Conservation (phyloP, 2,888 invertebrate species). For the Limnephilus auricula region DNA sequence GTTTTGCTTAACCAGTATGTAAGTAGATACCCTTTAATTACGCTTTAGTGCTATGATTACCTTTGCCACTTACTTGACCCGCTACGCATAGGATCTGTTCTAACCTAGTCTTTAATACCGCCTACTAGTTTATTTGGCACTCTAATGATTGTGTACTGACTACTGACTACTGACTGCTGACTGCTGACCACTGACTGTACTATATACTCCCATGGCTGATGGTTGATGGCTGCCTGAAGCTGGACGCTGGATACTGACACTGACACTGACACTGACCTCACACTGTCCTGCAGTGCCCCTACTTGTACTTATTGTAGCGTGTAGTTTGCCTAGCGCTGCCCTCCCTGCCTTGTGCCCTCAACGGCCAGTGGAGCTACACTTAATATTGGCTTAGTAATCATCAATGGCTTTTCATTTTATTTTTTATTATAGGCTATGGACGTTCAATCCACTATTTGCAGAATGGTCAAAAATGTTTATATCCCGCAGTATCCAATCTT, state of each 20-base stretch:
- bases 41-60: conserved; percentile 57
- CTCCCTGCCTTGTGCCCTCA: background rate
- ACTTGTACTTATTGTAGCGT: background rate
- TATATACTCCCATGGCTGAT: background rate
- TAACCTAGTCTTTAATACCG: conserved; percentile 34
- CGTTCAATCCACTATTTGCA: background rate
- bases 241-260: background rate
- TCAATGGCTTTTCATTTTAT: conserved; percentile 35
- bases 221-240: background rate
- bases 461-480: conserved; percentile 10
- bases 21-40: conserved; percentile 64
- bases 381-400: conserved; percentile 39
- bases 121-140: conserved; percentile 21
- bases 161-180: background rate
- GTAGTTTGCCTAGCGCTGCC: background rate
- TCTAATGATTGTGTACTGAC: conserved; percentile 18
- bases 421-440: conserved; percentile 28
- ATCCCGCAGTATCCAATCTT: background rate
- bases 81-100: conserved; percentile 13
- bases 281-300: background rate
- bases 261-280: background rate
- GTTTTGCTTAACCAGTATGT: conserved; percentile 64
- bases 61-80: conserved; percentile 9
- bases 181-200: background rate
- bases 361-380: background rate